These are phyloP conservation scores for Cololabis saira DNA, from an alignment of 2,113 vertebrate species.

Conservation along the genomic window DNA sequence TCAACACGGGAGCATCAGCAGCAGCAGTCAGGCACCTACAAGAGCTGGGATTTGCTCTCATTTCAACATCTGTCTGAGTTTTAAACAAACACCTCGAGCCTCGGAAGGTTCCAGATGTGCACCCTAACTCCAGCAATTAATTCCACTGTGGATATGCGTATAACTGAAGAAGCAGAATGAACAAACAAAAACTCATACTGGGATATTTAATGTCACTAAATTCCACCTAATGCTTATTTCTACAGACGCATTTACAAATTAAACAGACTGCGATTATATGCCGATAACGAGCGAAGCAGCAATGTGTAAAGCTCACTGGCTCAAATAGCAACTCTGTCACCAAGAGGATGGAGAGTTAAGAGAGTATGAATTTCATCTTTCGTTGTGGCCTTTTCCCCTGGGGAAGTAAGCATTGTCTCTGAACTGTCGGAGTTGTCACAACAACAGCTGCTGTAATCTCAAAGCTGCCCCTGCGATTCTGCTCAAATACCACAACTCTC, in stretches of 20 bases:
- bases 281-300: neutral
- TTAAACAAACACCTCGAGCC: slow-evolving; percentile 51
- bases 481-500: slow-evolving; percentile 45
- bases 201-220: neutral
- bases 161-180: slow-evolving; percentile 10
- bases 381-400: slow-evolving; percentile 53
- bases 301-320: slow-evolving; percentile 3
- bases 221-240: neutral
- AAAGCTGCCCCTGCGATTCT: slow-evolving; percentile 44
- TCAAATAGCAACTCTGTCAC: slow-evolving; percentile 33
- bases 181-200: neutral
- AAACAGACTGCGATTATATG: no score
- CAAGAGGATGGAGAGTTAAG: slow-evolving; percentile 47
- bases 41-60: slow-evolving; percentile 21
- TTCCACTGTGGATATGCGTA: slow-evolving; percentile 32
- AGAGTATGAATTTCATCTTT: slow-evolving; percentile 55
- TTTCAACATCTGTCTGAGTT: slow-evolving; percentile 65
- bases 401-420: slow-evolving; percentile 61
- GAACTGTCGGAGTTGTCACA: slow-evolving; percentile 68
- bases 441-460: slow-evolving; percentile 63
- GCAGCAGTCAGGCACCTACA: slow-evolving; percentile 13
- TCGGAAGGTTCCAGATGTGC: slow-evolving; percentile 69
- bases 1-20: neutral
- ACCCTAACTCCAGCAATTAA: slow-evolving; percentile 49
- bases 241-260: neutral